Conservation (phyloP, 2,888 invertebrate genomes). For the Andrena hattorfiana region DNA sequence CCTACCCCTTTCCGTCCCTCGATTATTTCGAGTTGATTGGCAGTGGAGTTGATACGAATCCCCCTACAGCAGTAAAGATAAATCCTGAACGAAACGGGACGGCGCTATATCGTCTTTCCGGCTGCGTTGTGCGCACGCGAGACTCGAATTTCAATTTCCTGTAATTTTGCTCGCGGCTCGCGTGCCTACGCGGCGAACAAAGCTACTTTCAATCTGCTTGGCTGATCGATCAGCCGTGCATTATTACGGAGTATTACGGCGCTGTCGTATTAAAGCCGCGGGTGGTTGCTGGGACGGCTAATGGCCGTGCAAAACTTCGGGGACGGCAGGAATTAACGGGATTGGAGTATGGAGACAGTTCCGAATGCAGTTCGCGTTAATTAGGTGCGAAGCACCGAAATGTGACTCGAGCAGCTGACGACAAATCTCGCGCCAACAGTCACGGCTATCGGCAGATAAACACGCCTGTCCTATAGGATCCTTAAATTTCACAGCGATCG, state of each 20-base stretch:
- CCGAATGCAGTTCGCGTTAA: slow-evolving; percentile 22
- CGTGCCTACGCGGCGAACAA: slow-evolving; percentile 9
- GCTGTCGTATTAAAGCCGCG: not conserved
- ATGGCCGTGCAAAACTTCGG: not conserved
- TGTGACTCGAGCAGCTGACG: not conserved
- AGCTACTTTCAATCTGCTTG: slow-evolving; percentile 14
- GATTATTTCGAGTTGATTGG: slow-evolving; percentile 15
- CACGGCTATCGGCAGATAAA: not conserved
- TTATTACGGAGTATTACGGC: slow-evolving; percentile 2
- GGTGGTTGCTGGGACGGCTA: not conserved
- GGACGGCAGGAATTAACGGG: not conserved
- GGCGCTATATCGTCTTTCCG: slow-evolving; percentile 3
- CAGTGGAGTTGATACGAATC: not conserved
- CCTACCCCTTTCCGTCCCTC: too few species aligned
- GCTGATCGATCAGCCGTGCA: slow-evolving; percentile 13
- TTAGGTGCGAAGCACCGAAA: not conserved
- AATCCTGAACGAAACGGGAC: not conserved
- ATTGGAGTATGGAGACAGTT: slow-evolving; percentile 5
- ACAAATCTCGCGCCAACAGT: not conserved
- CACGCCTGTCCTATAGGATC: not conserved
- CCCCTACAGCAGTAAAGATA: not conserved
- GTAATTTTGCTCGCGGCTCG: slow-evolving; percentile 4
- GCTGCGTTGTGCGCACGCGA: not conserved
- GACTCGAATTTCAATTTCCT: slow-evolving; percentile 31
- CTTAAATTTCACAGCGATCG: not conserved